Percentiles rank a stretch among this genome's conserved stretches.
Conservation (phyloP, 2,113 vertebrate species). For the Drymodes brunneopygia region DNA sequence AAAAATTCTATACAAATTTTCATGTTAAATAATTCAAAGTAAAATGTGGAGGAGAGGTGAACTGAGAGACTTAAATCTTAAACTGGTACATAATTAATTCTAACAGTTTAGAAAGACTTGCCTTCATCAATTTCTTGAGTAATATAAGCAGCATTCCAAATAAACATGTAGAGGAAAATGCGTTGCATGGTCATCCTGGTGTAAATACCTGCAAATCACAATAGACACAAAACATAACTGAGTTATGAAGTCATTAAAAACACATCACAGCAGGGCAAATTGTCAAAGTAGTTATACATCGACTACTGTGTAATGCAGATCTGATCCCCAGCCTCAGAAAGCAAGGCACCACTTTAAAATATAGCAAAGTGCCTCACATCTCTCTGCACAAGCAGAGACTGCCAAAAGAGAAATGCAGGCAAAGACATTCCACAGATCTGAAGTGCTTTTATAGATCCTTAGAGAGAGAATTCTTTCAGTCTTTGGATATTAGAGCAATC, state of each 20-base stretch:
- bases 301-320: constrained; percentile 64
- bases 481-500: constrained; percentile 61
- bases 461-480: constrained; percentile 64
- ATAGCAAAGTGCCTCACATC: constrained; percentile 61
- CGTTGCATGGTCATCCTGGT: background rate
- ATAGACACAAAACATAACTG: constrained; percentile 38
- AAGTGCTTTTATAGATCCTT: constrained; percentile 74
- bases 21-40: constrained; percentile 47
- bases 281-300: constrained; percentile 64
- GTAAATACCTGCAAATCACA: constrained; percentile 1
- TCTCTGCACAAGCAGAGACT: constrained; percentile 64
- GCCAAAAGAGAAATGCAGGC: constrained; percentile 70
- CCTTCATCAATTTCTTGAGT: background rate
- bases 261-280: constrained; percentile 47
- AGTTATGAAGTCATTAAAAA: constrained; percentile 59
- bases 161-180: constrained; percentile 33
- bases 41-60: background rate
- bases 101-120: constrained; percentile 4
- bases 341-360: constrained; percentile 68
- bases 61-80: background rate
- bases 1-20: constrained; percentile 39
- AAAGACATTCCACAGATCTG: constrained; percentile 65
- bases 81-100: background rate
- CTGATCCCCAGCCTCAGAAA: constrained; percentile 62
- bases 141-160: constrained; percentile 18